phyloP scores from a whole-genome alignment of 2,797 vertebrate genomes.

The Lates japonicus region DNA sequence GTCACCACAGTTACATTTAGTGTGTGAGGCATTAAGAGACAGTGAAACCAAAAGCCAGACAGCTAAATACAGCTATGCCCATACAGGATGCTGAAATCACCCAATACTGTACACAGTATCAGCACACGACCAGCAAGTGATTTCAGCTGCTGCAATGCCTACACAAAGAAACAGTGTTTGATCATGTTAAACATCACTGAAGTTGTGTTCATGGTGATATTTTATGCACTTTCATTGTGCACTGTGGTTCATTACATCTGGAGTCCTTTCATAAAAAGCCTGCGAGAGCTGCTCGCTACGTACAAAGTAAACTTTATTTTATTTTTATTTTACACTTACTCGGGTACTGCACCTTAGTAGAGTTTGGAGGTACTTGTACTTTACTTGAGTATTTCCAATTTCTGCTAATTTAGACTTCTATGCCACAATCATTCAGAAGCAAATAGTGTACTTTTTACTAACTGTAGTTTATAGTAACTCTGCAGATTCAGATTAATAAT shows the following conservation, averaged over 20 bases:
- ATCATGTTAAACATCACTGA: neutral
- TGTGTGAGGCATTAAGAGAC: slow-evolving; percentile 54
- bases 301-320: neutral
- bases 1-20: slow-evolving; percentile 74
- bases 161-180: slow-evolving; percentile 12
- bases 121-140: slow-evolving; percentile 37
- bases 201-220: neutral
- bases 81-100: slow-evolving; percentile 58
- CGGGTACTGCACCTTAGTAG: neutral
- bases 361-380: no score
- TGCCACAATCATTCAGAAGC: no score
- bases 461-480: no score
- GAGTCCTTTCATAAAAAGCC: neutral
- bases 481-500: no score
- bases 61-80: slow-evolving; percentile 46
- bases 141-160: slow-evolving; percentile 36
- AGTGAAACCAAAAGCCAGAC: slow-evolving; percentile 67
- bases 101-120: slow-evolving; percentile 42
- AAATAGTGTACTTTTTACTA: no score
- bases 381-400: no score
- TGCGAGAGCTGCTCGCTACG: neutral
- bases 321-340: neutral
- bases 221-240: no score
- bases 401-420: neutral
- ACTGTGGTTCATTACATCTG: neutral